A percentile compares a stretch with the other conserved stretches of the same genome.
Evolutionary conservation across 2,888 invertebrate species (phyloP).

Genomic region (Myopa testacea): DNA sequence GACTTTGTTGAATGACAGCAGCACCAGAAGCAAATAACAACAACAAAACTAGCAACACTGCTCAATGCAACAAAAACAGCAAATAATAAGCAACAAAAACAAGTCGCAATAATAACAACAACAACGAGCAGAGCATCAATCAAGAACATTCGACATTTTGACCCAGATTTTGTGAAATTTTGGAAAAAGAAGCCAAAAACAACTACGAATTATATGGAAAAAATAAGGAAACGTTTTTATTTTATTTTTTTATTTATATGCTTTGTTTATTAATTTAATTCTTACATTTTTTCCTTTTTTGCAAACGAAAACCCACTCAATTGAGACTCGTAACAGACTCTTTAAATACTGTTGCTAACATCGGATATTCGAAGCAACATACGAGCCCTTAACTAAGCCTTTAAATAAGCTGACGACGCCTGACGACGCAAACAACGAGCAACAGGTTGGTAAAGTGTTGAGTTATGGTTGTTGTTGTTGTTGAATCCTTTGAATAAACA

Average conservation of each 20-base stretch:
- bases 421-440: background rate
- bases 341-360: too few species aligned
- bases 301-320: too few species aligned
- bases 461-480: background rate
- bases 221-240: too few species aligned
- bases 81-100: background rate
- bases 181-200: too few species aligned
- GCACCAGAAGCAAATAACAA: background rate
- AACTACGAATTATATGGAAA: too few species aligned
- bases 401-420: background rate
- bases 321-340: too few species aligned
- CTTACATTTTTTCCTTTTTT: too few species aligned
- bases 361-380: background rate
- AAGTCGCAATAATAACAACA: background rate
- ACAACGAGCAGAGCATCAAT: background rate
- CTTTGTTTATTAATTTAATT: too few species aligned
- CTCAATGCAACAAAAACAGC: background rate
- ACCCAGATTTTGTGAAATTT: constrained; percentile 2
- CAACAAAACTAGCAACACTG: constrained; percentile 12
- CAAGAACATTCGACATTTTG: background rate
- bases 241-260: too few species aligned
- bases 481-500: constrained; percentile 24
- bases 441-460: background rate
- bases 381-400: background rate
- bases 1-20: constrained; percentile 25